Conservation (phyloP, 2,888 invertebrate genomes). For the Thyatira batis region DNA sequence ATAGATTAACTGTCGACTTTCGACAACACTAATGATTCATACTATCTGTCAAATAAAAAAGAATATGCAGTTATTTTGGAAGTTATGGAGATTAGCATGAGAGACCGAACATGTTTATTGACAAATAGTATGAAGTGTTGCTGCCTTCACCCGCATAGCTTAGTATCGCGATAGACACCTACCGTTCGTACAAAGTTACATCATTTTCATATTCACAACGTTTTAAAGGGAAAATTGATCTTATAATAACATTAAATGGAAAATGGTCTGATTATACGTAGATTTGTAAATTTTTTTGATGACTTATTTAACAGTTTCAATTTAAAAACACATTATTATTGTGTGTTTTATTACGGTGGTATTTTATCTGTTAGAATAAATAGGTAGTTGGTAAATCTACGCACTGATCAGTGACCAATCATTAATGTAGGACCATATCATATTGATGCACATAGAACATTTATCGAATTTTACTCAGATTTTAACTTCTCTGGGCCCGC, state of each 20-base stretch:
- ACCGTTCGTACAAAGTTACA: background rate
- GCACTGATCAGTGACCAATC: background rate
- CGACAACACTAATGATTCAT: background rate
- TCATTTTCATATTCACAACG: background rate
- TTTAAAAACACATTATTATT: background rate
- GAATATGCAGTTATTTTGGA: background rate
- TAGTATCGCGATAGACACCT: background rate
- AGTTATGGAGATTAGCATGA: no score
- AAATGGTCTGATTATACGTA: background rate
- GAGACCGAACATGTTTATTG: no score
- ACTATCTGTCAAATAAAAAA: background rate
- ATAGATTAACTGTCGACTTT: background rate
- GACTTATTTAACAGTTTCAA: background rate
- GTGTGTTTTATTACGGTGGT: background rate
- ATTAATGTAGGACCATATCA: background rate
- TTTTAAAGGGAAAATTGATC: background rate
- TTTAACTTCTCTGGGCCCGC: conserved; percentile 54
- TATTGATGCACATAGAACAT: background rate
- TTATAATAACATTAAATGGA: background rate
- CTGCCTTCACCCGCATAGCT: background rate
- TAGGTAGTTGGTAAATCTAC: background rate
- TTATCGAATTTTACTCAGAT: conserved; percentile 8
- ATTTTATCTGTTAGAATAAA: background rate
- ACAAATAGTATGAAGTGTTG: background rate
- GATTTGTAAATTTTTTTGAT: background rate